Percentiles rank a stretch among this genome's conserved stretches.
These are phyloP conservation scores for Pterois miles DNA, from an alignment of 2,797 vertebrate species.

Conservation along the genomic window DNA sequence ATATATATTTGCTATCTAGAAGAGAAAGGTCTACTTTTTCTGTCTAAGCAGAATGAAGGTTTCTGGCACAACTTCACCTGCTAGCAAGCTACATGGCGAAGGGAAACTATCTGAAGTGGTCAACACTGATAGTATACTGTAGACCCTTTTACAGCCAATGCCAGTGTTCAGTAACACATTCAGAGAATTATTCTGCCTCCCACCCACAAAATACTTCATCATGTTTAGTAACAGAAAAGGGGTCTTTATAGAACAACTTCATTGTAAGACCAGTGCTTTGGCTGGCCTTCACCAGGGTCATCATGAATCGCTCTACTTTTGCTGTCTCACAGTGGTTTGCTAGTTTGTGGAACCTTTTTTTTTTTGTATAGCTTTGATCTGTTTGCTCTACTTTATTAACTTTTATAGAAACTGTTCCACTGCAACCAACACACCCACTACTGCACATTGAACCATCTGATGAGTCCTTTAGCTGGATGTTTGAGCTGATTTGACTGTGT, in stretches of 20 bases:
- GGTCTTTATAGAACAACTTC: not conserved
- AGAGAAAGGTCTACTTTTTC: not conserved
- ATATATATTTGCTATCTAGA: not conserved
- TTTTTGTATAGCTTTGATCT: not conserved
- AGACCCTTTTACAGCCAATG: too few species aligned
- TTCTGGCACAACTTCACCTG: not conserved
- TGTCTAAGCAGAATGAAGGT: not conserved
- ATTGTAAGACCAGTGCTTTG: not conserved
- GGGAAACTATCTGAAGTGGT: not conserved
- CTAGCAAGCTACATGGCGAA: not conserved
- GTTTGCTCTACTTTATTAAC: not conserved
- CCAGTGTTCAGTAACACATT: too few species aligned
- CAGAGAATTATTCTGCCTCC: too few species aligned
- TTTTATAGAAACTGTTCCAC: not conserved
- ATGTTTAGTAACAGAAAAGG: too few species aligned
- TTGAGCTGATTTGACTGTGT: not conserved
- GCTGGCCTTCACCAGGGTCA: not conserved
- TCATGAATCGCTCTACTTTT: not conserved
- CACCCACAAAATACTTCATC: too few species aligned
- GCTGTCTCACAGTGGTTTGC: not conserved
- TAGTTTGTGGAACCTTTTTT: not conserved
- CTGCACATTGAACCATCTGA: not conserved
- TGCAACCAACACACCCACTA: not conserved
- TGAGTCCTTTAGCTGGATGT: not conserved
- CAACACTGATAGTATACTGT: not conserved